Base-by-base conservation (phyloP, 2,888 invertebrate genomes). In the Drosophila pseudotakahashii region DNA sequence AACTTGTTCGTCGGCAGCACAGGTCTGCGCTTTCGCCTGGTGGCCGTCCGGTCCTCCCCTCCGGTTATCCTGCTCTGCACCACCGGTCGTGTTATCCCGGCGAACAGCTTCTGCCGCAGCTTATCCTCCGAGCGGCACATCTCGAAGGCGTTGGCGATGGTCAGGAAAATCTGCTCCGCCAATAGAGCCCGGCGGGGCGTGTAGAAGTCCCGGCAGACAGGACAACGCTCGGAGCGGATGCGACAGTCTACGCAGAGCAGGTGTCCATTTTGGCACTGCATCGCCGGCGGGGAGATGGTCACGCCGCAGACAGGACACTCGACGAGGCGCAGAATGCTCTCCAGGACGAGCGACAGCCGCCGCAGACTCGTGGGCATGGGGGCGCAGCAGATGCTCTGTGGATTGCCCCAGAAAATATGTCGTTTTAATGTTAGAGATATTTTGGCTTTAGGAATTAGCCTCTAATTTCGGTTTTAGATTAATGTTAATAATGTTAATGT, bases 271-370 rank as follows among this genome's bases (percentile, higher is more conserved):
- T 94, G 94, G 81, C 95, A 95, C 82, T 95, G 95, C 75, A 94
- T 93, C 1, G 94, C 93, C 5, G 95, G 95, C 11, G 95, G 94
- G 41, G 92, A 89, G 66, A 94, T 94, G 57, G 94, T 94, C 75
- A 94, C 94, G 77, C 94, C 91, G 81, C 95, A 95, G 47, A 95
- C 93, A 19, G 95, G 95, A 81, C 95, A 95, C 84, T 95, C 95
- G 72, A 95, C 90, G 75, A 93, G 91, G 54, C 91, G 88, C 47
- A 94, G 89, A 68, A 94, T 93, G 53, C 93, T 91, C 62, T 93
- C 92, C 88, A 93, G 92, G 72, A 93, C 92, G 13, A 93, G 91
- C 39, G 93, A 93, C 10, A 94, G 91, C 2, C 93, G 91, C 81
- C 93, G 93, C 53, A 94, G 88, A 76, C 93, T 93, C 74, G 91